Evolutionary conservation across 2,888 invertebrate species (phyloP), one percentile per base, ranked within the genome.

Genomic region (Punctoribates punctum): DNA sequence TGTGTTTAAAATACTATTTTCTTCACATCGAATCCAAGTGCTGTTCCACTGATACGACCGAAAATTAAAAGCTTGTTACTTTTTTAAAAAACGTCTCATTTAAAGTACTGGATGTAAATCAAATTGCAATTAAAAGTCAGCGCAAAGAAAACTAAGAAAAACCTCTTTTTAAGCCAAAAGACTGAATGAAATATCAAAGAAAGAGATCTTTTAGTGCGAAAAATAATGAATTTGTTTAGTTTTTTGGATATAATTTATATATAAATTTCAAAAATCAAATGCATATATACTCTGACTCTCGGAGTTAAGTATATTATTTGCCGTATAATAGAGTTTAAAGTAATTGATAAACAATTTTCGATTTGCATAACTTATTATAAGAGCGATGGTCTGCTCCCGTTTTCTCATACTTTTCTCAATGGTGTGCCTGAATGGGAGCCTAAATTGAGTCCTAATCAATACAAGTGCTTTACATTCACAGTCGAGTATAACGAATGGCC

Each of bases 401-500:
- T 67, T 67, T 67, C 15, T 11, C 25, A 23, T 23, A 13, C 57
- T 25, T 20, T 23, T 11, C 57, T 57, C 23, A 23, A 11, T 11
- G 11, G 3, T 25, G 11, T 17, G 17, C 8, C 17, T 60, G 15
- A 60, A 60, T 60, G 67, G 42, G 23, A 38, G 17, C 67, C 20
- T 20, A 67, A 67, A 65, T 65, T 65, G 65, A 65, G 65, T 65
- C 65, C 65, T 65, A 65, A 67, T 67, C 67, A 67, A 67, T 67
- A 67, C 60, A 60, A 60, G 60, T 29, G 57, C 57, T 57, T 23
- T 11, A 57, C 57, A 57, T 57, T 23, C 25, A 57, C 57, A 57
- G 23, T 23, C 17, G 29, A n/a, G 42, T 42, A 67, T 67, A 67
- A 67, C 67, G 42, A 67, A 67, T 67, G 42, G 67, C 67, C 67